Evolutionary conservation across 2,888 invertebrate species (phyloP).

Genomic region (Beris chalybata): DNA sequence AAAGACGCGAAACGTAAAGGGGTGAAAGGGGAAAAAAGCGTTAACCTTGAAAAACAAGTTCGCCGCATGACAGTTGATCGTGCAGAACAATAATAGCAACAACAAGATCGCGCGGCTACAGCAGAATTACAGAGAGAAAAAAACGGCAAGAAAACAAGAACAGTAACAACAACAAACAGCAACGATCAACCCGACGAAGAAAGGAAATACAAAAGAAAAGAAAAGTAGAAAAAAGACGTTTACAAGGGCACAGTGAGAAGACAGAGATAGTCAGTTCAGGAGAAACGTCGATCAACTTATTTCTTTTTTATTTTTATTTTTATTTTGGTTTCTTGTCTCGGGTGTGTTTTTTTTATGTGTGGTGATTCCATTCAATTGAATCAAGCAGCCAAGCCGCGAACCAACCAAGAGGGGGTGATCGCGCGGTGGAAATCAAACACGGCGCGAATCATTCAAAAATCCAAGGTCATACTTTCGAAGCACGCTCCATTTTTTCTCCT

Average conservation of each 20-base stretch:
- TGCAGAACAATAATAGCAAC: conserved; percentile 22
- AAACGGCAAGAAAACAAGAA: neutral
- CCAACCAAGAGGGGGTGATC: neutral
- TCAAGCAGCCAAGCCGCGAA: neutral
- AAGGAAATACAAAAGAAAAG: conserved; percentile 10
- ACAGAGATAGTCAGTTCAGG: too few species aligned
- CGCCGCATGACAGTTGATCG: conserved; percentile 38
- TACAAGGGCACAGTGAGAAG: neutral
- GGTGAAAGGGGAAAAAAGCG: conserved; percentile 27
- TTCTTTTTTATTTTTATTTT: too few species aligned
- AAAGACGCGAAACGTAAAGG: neutral
- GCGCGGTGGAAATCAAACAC: conserved; percentile 2
- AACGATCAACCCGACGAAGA: neutral
- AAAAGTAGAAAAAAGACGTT: conserved; percentile 1
- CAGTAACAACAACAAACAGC: neutral
- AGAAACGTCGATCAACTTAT: too few species aligned
- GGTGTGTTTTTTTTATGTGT: conserved; percentile 12
- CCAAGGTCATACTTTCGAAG: conserved; percentile 40
- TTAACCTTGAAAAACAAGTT: conserved; percentile 39
- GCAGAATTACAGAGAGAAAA: neutral
- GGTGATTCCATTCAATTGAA: conserved; percentile 13
- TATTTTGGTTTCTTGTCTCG: neutral
- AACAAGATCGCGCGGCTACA: conserved; percentile 1
- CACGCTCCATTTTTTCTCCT: conserved; percentile 36
- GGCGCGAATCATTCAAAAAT: conserved; percentile 33